Base-by-base conservation (phyloP, 2,888 invertebrate species). In the Apamea crenata region DNA sequence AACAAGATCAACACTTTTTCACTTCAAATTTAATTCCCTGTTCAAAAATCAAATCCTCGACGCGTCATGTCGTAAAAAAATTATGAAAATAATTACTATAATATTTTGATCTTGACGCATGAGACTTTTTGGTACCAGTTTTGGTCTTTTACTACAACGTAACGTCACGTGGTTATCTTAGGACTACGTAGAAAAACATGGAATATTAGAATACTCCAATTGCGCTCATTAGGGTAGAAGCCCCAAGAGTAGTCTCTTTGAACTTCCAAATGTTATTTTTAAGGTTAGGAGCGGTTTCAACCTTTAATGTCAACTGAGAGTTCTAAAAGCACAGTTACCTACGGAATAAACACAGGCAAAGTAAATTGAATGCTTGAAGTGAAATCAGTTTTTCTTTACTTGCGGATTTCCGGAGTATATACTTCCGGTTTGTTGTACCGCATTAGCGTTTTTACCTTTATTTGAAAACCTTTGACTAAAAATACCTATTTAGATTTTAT, bases 261-360 rank as follows among this genome's bases (percentile, higher is more conserved):
- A 83, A 69, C 66, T n/a, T 50, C 6, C 40, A 8, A 71, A 73
- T 75, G 68, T 83, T 86, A 61, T 83, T 75, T 78, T 50, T 71
- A 67, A 73, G 79, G 63, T 75, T 69, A 72, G 47, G 47, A 72
- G 25, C 65, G 53, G 44, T 68, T 82, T 40, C 40, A 65, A 50
- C 83, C 66, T 84, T 83, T 74, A 70, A 87, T 75, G 66, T 65
- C 56, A 21, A 53, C 44, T 63, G 67, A 71, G 47, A 63, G 47
- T 67, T 83, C 74, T 67, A 53, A 69, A 69, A 65, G 50, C 77
- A 72, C n/a, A 32, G 36, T 78, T 78, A n/a, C n/a, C n/a, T n/a
- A n/a, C 69, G 36, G n/a, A 68, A 74, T 63, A 82, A 72, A 71
- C 18, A 59, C 59, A 29, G 25, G 36, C 32, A 67, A 69, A 67